Conservation (phyloP, 2,113 vertebrate genomes). For the Fregata magnificens region DNA sequence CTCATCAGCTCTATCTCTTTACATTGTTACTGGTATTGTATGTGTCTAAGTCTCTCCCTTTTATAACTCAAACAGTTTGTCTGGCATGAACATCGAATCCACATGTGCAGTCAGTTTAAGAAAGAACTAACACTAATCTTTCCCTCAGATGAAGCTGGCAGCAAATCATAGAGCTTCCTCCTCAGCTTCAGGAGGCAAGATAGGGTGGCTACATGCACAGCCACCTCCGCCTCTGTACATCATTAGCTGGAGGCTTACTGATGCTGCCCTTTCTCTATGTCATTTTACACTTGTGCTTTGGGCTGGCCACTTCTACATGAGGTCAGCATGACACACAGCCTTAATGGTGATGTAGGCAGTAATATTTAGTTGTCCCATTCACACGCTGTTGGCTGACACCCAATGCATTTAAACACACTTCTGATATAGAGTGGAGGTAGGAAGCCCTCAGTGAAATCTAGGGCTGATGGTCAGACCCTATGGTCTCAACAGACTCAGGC, state of each 20-base stretch:
- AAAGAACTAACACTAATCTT: not conserved
- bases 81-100: not conserved
- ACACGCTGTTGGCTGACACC: fast-evolving
- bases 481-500: not conserved
- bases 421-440: not conserved
- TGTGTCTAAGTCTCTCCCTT: not conserved
- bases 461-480: not conserved
- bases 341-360: too few species aligned
- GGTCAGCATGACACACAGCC: not conserved
- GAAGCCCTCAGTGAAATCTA: not conserved
- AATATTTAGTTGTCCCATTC: not conserved
- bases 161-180: not conserved
- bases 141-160: not conserved
- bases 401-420: not conserved
- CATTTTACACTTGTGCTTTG: not conserved
- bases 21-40: not conserved
- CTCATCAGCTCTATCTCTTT: not conserved
- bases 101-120: not conserved
- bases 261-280: not conserved
- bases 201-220: not conserved
- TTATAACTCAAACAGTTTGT: not conserved
- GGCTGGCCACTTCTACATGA: not conserved
- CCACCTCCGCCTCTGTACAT: not conserved
- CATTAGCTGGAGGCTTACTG: not conserved
- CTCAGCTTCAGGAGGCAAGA: not conserved